phyloP scores from a whole-genome alignment of 2,797 vertebrate species.

The Telmatherina bonti region DNA sequence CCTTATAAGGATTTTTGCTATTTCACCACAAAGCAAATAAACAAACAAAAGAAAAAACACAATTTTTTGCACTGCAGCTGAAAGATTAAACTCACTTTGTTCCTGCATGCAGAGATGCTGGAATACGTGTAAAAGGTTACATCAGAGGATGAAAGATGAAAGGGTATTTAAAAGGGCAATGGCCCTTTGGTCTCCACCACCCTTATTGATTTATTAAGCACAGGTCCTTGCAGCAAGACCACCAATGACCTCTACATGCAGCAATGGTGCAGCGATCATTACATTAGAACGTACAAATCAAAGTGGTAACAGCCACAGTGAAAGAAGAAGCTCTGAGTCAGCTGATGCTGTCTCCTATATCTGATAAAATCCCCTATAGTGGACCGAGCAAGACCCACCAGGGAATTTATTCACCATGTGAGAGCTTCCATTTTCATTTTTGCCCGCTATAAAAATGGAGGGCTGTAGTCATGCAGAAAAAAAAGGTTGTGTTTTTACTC shows the following conservation, averaged over 20 bases:
- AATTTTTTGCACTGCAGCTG: not conserved
- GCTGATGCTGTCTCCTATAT: constrained; percentile 33
- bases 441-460: constrained; percentile 27
- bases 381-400: constrained; percentile 23
- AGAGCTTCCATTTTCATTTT: constrained; percentile 46
- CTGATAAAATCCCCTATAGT: constrained; percentile 44
- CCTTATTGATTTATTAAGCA: constrained; percentile 58
- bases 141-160: constrained; percentile 19
- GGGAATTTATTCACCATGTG: constrained; percentile 32
- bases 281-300: constrained; percentile 60
- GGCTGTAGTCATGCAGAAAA: constrained; percentile 42
- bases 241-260: constrained; percentile 45
- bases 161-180: constrained; percentile 36
- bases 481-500: constrained; percentile 10
- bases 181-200: constrained; percentile 24
- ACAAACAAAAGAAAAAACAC: not conserved
- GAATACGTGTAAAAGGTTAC: constrained; percentile 2
- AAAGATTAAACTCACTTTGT: not conserved
- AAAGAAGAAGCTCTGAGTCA: constrained; percentile 46
- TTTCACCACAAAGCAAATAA: not conserved
- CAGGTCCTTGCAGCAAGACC: constrained; percentile 46
- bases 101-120: not conserved
- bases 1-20: too few species aligned
- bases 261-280: constrained; percentile 37
- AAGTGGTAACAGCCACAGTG: constrained; percentile 40